Percentiles rank a stretch among this genome's conserved stretches.
These are phyloP conservation scores for Porites divaricata DNA, from an alignment of 92 coral and sea anemone species.

Conservation along the genomic window DNA sequence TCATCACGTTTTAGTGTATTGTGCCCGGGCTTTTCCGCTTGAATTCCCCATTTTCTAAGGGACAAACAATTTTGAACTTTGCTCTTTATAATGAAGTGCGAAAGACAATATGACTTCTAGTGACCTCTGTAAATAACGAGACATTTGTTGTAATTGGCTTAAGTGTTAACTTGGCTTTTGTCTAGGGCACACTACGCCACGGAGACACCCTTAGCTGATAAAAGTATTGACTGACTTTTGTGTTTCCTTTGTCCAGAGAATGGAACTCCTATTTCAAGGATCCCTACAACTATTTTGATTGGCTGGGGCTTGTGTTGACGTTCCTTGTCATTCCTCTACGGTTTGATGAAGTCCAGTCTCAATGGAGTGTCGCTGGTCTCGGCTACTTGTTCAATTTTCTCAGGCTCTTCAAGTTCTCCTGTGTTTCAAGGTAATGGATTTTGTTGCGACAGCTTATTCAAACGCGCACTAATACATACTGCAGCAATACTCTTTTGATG, in stretches of 20 bases:
- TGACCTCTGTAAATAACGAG: no score
- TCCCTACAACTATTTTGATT: constrained; percentile 87
- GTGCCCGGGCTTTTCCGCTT: no score
- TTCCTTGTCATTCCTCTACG: constrained; percentile 87
- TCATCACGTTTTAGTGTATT: no score
- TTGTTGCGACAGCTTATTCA: background rate
- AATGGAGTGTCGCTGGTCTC: constrained; percentile 85
- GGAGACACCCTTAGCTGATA: no score
- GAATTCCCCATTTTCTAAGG: no score
- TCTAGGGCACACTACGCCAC: background rate
- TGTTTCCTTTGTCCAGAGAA: constrained; percentile 53
- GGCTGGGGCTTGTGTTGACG: constrained; percentile 81
- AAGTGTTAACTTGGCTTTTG: background rate
- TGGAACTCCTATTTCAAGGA: constrained; percentile 69
- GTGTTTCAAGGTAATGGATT: constrained; percentile 77
- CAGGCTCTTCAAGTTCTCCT: constrained; percentile 87
- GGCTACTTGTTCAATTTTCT: constrained; percentile 91
- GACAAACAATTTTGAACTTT: no score
- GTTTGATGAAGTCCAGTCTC: constrained; percentile 59
- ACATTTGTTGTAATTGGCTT: background rate
- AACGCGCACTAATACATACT: no score
- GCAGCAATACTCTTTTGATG: no score
- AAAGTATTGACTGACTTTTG: background rate
- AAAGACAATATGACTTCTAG: no score
- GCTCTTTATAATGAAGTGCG: no score